Evolutionary conservation across 2,797 vertebrate species (phyloP).

Genomic region (Xenops minutus): DNA sequence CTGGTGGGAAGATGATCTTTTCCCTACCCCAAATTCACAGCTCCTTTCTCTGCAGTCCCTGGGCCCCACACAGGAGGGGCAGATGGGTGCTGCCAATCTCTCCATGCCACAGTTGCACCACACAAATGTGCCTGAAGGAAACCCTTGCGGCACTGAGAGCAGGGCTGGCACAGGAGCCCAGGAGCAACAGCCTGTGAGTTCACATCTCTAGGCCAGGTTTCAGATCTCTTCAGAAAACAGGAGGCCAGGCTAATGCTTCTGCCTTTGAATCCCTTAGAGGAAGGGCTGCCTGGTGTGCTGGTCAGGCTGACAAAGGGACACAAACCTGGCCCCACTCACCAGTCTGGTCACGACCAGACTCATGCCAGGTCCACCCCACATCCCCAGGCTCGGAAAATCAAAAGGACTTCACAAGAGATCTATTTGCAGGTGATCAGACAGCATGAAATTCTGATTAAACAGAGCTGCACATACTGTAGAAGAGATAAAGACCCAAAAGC

Average conservation of each 20-base stretch:
- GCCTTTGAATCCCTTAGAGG: neutral
- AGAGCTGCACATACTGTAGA: neutral
- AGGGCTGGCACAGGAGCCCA: neutral
- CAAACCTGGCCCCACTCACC: neutral
- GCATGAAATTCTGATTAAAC: neutral
- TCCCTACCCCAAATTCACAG: neutral
- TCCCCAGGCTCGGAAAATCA: neutral
- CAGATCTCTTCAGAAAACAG: conserved; percentile 13
- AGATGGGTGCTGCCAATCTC: conserved; percentile 15
- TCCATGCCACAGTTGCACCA: neutral
- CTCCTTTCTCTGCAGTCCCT: neutral
- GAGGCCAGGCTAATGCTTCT: neutral
- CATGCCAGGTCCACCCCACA: neutral
- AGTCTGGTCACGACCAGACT: neutral
- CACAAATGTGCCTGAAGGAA: conserved; percentile 9
- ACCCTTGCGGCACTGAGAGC: neutral
- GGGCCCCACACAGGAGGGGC: neutral
- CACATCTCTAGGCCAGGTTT: conserved; percentile 4
- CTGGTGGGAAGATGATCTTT: neutral
- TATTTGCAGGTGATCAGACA: neutral
- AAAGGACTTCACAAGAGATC: neutral
- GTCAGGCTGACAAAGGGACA: neutral
- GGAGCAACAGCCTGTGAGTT: conserved; percentile 38
- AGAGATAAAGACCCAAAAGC: neutral
- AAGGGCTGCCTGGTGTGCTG: neutral